Base-by-base conservation (phyloP, 2,797 vertebrate genomes). In the Syndactyla subalaris region DNA sequence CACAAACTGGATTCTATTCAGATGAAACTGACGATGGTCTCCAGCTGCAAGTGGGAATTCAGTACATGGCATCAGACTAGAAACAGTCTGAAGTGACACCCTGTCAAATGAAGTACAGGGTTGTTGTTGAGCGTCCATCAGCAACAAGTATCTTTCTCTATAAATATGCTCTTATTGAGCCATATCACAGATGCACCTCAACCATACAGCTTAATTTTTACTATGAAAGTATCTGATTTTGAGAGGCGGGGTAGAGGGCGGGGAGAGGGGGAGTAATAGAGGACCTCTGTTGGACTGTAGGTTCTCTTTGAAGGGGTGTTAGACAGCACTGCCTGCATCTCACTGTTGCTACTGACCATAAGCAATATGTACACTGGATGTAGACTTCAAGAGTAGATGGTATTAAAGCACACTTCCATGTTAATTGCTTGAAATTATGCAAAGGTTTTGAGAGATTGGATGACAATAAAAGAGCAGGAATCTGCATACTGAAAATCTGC, bases 231-330 rank as follows among this genome's bases (percentile, higher is more conserved):
- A 12, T 63, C 32, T 66, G 17, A 41, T 32, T 52, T 52, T 6
- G 1, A 3, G 4, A 6, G 4, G 3, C 1, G 1, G 3, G 4
- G 3, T 7, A 0, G 2, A 3, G 7, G 4, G 3, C 1, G 1
- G 3, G 5, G 2, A 1, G 2, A 8, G 17, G 9, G 0, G 0
- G 23, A 75, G 26, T 41, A 36, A 30, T 20, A 24, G 30, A n/a
- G 14, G 23, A 63, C 19, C 2, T 57, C 51, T 48, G 0, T 3
- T 41, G 39, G 22, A 58, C 14, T 66, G 20, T 23, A 73, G 15
- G n/a, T 54, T 74, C 23, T 86, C 36, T 71, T 3, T 34, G n/a
- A 87, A 39, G 15, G 14, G 14, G 20, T 36, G 21, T 39, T 70
- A 30, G 38, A 30, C 38, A 48, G 45, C 30, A 39, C 22, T 36